Conservation (phyloP, 2,113 vertebrate genomes). For the Xiphophorus maculatus region DNA sequence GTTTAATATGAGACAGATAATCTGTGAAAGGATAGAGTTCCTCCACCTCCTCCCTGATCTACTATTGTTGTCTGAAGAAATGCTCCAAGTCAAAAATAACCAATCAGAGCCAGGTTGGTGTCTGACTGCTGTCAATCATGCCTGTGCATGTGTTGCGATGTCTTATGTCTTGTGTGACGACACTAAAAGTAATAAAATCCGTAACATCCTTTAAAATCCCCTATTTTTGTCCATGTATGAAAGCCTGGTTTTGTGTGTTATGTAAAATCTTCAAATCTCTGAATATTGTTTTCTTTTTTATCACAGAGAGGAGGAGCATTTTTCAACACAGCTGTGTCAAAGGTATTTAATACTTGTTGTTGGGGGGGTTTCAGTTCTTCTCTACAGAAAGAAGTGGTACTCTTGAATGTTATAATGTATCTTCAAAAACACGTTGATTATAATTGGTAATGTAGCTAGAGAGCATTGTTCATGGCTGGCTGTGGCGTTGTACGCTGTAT, state of each 20-base stretch:
- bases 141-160: too few relatives aligned
- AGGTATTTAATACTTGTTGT: conserved; percentile 80
- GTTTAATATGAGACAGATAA: too few relatives aligned
- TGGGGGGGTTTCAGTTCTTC: neutral
- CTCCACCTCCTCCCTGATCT: too few relatives aligned
- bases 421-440: conserved; percentile 1
- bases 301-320: conserved; percentile 90
- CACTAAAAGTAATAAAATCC: neutral
- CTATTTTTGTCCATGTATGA: neutral
- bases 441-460: conserved; percentile 4
- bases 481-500: conserved; percentile 23
- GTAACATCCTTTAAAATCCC: neutral
- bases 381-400: neutral
- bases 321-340: conserved; percentile 93
- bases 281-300: conserved; percentile 45
- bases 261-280: too few relatives aligned
- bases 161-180: too few relatives aligned
- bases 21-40: too few relatives aligned
- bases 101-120: too few relatives aligned
- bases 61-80: too few relatives aligned
- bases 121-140: too few relatives aligned
- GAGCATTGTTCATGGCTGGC: conserved; percentile 8
- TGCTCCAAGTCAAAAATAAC: too few relatives aligned
- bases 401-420: neutral
- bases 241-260: too few relatives aligned